A percentile compares a stretch with the other conserved stretches of the same genome.
Evolutionary conservation across 2,888 invertebrate species (phyloP).

Genomic region (Acleris holmiana): DNA sequence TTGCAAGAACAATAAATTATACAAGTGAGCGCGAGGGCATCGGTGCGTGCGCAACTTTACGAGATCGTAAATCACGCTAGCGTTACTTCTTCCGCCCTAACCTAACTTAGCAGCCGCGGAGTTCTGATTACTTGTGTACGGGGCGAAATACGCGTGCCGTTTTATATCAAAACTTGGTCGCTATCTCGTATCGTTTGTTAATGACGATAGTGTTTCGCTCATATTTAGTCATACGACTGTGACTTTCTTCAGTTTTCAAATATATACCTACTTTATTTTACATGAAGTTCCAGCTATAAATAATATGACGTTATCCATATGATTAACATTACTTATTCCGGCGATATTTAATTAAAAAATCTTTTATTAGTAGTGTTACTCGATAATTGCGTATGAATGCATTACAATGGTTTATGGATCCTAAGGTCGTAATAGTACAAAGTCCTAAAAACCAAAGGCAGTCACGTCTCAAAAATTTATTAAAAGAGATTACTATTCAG

Average conservation of each 20-base stretch:
- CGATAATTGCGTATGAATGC: too few species aligned
- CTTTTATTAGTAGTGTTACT: too few species aligned
- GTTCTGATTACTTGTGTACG: constrained; percentile 35
- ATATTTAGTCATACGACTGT: too few species aligned
- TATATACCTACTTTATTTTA: too few species aligned
- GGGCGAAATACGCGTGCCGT: constrained; percentile 6
- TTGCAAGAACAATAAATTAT: constrained; percentile 72
- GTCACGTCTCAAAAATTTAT: constrained; percentile 4
- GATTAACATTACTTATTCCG: too few species aligned
- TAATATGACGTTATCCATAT: too few species aligned
- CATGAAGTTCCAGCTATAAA: too few species aligned
- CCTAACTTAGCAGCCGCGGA: constrained; percentile 35
- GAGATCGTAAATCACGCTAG: constrained; percentile 74
- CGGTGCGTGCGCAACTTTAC: constrained; percentile 74
- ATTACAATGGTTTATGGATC: too few species aligned
- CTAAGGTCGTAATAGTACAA: background rate
- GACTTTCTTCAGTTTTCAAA: too few species aligned
- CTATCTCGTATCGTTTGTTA: constrained; percentile 21
- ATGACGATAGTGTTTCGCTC: constrained; percentile 2
- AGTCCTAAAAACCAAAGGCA: constrained; percentile 12
- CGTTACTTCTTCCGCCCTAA: constrained; percentile 63
- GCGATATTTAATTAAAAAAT: too few species aligned
- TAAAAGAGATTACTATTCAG: constrained; percentile 18
- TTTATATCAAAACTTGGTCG: constrained; percentile 7
- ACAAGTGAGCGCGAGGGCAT: constrained; percentile 78